phyloP scores from a whole-genome alignment of 2,113 vertebrate genomes.

The Globicephala melas region DNA sequence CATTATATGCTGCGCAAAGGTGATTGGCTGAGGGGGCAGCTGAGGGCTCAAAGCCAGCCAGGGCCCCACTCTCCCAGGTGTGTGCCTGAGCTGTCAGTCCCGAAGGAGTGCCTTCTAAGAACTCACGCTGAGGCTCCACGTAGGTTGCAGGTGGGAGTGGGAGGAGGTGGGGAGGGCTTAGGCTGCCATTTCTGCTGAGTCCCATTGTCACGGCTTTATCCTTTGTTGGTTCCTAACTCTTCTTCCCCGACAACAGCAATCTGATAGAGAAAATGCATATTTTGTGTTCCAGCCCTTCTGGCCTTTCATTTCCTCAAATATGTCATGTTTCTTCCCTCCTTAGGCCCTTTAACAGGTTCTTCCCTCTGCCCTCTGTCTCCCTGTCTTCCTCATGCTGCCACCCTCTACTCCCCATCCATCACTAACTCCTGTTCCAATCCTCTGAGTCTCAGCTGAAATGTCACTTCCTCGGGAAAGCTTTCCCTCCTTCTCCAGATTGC shows the following conservation, averaged over 20 bases:
- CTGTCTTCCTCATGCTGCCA: neutral
- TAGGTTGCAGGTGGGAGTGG: neutral
- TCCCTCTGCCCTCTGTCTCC: neutral
- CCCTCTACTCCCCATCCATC: neutral
- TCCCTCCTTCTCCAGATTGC: neutral
- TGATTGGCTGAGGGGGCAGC: neutral
- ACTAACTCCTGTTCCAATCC: neutral
- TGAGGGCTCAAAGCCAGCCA: neutral
- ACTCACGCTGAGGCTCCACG: fast-evolving
- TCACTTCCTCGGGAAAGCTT: slow-evolving; percentile 13
- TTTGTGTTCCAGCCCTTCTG: neutral
- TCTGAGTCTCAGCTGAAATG: slow-evolving; percentile 15
- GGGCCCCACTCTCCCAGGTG: neutral
- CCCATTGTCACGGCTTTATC: neutral
- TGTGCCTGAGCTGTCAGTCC: too few species aligned
- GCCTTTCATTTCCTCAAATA: neutral
- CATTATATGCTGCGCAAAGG: neutral
- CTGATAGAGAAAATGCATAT: neutral
- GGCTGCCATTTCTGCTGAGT: neutral
- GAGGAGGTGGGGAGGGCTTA: fast-evolving
- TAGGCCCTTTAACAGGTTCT: neutral
- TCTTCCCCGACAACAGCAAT: neutral
- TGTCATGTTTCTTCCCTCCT: neutral
- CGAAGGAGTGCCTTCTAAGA: neutral
- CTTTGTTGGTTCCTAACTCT: neutral